A percentile compares a stretch with the other conserved stretches of the same genome.
Conservation (phyloP, 1,140 invertebrate genomes). For the Campoletis sonorensis region DNA sequence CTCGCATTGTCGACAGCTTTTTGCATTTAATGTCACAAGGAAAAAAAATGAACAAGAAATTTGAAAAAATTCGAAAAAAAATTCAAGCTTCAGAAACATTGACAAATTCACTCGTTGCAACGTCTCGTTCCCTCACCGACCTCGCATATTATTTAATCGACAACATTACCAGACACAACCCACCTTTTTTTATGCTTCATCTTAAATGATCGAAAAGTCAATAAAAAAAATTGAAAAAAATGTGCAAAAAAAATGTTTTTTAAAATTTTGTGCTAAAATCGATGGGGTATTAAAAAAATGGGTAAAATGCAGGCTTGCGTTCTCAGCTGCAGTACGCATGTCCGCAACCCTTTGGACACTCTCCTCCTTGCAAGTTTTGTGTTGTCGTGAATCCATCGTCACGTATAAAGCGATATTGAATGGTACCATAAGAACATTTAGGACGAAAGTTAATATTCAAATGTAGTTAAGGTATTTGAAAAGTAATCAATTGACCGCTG, state of each 20-base stretch:
- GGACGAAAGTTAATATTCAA: background rate
- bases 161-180: too few relatives aligned
- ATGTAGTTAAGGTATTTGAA: conserved; percentile 9
- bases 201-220: too few relatives aligned
- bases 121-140: too few relatives aligned
- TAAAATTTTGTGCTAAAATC: conserved; percentile 12
- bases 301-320: background rate
- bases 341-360: background rate
- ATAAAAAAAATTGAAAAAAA: background rate
- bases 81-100: too few relatives aligned
- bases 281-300: conserved; percentile 4
- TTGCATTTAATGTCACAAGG: too few relatives aligned
- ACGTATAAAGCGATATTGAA: background rate
- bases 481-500: background rate
- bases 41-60: too few relatives aligned
- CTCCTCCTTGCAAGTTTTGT: conserved; percentile 19
- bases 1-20: too few relatives aligned
- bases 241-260: background rate
- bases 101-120: too few relatives aligned
- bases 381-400: conserved; percentile 23
- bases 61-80: too few relatives aligned
- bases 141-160: too few relatives aligned
- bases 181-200: too few relatives aligned
- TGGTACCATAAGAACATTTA: background rate
- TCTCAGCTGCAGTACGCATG: conserved; percentile 32